Percentiles rank a stretch among this genome's conserved stretches.
phyloP scores from a whole-genome alignment of 1,140 invertebrate genomes.

The Leptinotarsa lineolata region DNA sequence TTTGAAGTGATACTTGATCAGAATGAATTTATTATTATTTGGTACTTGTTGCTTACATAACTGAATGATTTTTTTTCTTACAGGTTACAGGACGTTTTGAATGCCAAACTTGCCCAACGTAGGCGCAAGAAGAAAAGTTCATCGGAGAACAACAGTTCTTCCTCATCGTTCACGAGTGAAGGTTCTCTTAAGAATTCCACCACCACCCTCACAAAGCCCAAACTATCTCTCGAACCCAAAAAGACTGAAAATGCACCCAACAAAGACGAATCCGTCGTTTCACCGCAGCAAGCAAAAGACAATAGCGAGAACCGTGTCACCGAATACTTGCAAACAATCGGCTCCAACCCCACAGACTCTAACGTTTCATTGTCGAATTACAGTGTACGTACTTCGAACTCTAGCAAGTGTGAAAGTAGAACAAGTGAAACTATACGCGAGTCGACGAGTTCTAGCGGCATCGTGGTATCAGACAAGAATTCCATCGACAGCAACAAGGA shows the following conservation, averaged over 20 bases:
- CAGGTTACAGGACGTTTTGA: conserved; percentile 65
- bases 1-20: too few species aligned
- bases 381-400: conserved; percentile 21
- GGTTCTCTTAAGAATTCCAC: conserved; percentile 46
- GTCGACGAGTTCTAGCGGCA: conserved; percentile 49
- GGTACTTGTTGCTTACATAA: too few species aligned
- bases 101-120: conserved; percentile 73
- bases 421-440: conserved; percentile 35
- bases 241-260: conserved; percentile 41
- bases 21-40: too few species aligned
- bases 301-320: conserved; percentile 43
- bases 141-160: conserved; percentile 51
- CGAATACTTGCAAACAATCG: conserved; percentile 47
- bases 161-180: conserved; percentile 53
- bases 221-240: conserved; percentile 45
- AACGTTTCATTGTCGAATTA: conserved; percentile 27
- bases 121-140: conserved; percentile 68
- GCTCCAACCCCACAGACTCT: conserved; percentile 36
- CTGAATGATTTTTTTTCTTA: background rate
- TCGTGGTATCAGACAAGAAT: conserved; percentile 49
- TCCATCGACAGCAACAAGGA: conserved; percentile 44
- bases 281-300: conserved; percentile 38
- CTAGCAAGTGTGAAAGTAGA: conserved; percentile 14
- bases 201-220: conserved; percentile 39
- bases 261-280: background rate